These are phyloP conservation scores for Acanthornis magna DNA, from an alignment of 2,797 vertebrate genomes.

Conservation along the genomic window DNA sequence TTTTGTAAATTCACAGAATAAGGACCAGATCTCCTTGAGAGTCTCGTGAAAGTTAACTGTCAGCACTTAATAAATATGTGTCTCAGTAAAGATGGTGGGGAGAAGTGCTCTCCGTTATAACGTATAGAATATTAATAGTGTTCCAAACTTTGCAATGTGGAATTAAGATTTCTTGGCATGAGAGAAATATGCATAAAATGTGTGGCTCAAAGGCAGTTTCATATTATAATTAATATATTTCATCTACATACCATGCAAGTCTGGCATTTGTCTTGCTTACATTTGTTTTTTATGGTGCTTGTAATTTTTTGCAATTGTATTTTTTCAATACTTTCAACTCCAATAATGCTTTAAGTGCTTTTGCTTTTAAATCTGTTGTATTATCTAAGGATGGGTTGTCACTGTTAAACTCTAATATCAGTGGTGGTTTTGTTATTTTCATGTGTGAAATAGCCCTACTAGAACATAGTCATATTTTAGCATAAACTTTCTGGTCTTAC, in stretches of 20 bases:
- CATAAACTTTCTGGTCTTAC: not conserved
- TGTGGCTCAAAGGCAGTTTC: constrained; percentile 26
- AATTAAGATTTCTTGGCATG: constrained; percentile 8
- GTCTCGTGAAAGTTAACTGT: constrained; percentile 38
- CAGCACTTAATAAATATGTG: constrained; percentile 49
- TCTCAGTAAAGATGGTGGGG: not conserved
- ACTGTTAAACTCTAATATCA: not conserved
- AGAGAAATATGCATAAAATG: constrained; percentile 8
- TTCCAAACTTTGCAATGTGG: constrained; percentile 6
- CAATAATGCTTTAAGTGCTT: not conserved
- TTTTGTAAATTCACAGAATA: constrained; percentile 11
- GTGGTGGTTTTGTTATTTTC: not conserved
- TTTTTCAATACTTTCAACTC: not conserved
- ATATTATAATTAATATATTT: constrained; percentile 46
- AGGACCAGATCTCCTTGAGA: constrained; percentile 25
- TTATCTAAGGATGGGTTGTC: not conserved
- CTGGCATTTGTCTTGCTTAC: constrained; percentile 12
- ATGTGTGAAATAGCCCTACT: not conserved
- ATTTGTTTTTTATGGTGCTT: not conserved
- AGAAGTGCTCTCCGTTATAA: not conserved
- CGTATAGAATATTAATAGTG: not conserved
- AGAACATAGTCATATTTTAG: not conserved
- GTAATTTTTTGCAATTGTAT: not conserved
- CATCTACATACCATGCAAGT: not conserved
- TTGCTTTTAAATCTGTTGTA: constrained; percentile 7